These are phyloP conservation scores for Notiomystis cincta DNA, from an alignment of 2,113 vertebrate species.

Conservation along the genomic window DNA sequence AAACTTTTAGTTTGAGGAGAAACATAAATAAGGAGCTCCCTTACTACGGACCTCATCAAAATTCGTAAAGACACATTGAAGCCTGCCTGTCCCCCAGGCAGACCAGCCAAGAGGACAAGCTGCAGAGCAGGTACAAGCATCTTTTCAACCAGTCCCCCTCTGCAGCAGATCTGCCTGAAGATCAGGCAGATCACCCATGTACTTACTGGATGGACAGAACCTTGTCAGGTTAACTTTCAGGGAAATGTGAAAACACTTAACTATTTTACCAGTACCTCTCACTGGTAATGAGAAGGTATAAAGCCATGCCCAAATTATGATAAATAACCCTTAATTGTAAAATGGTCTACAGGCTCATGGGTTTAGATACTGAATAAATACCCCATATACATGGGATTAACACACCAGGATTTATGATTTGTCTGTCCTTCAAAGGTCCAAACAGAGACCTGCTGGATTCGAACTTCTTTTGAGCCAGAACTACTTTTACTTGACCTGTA, in stretches of 20 bases:
- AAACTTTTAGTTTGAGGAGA: neutral
- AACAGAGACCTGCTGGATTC: neutral
- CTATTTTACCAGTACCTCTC: neutral
- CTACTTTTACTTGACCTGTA: neutral
- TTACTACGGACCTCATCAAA: neutral
- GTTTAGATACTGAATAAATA: neutral
- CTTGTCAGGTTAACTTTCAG: neutral
- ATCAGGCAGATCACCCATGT: neutral
- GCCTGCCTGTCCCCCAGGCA: neutral
- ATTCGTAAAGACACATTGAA: neutral
- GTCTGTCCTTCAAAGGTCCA: neutral
- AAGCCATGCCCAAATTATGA: neutral
- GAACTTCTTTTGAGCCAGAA: neutral
- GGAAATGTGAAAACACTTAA: neutral
- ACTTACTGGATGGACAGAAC: neutral
- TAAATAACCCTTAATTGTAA: neutral
- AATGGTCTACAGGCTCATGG: neutral
- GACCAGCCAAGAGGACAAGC: neutral
- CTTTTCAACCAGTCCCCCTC: neutral
- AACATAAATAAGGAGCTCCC: neutral
- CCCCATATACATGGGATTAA: neutral
- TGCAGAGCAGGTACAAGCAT: neutral
- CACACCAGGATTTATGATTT: neutral
- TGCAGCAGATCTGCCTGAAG: neutral
- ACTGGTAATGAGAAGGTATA: neutral